Evolutionary conservation across 2,797 vertebrate species (phyloP).

Genomic region (Fringilla coelebs): DNA sequence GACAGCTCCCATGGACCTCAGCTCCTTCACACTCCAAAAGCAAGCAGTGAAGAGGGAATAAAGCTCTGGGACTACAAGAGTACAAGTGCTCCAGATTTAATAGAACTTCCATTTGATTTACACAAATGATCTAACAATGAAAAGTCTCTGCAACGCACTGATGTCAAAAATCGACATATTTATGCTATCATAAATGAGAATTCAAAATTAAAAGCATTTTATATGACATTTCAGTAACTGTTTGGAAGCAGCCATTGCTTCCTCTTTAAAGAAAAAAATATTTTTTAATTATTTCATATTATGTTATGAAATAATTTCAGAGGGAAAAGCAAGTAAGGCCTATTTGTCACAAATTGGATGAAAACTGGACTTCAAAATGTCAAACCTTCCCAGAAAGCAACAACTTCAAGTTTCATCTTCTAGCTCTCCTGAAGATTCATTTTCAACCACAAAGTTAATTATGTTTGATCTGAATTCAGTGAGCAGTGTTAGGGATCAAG

Average conservation of each 20-base stretch:
- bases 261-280: background rate
- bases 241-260: background rate
- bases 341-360: background rate
- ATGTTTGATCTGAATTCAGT: conserved; percentile 15
- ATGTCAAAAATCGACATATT: background rate
- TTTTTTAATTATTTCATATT: background rate
- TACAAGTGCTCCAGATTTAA: background rate
- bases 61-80: background rate
- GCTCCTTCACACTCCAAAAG: background rate
- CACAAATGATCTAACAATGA: background rate
- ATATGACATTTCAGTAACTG: background rate
- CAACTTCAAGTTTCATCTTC: background rate
- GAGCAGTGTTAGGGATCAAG: background rate
- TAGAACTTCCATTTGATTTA: background rate
- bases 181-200: background rate
- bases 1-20: background rate
- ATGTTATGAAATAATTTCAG: background rate
- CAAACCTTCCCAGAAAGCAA: background rate
- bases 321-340: background rate
- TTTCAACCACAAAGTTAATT: conserved; percentile 48
- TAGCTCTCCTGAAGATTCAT: background rate
- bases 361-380: background rate
- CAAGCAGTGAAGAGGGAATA: background rate
- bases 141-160: background rate
- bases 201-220: background rate